Evolutionary conservation across 1,140 invertebrate species (phyloP), one percentile per base, ranked within the genome.

Genomic region (Penaeus chinensis): DNA sequence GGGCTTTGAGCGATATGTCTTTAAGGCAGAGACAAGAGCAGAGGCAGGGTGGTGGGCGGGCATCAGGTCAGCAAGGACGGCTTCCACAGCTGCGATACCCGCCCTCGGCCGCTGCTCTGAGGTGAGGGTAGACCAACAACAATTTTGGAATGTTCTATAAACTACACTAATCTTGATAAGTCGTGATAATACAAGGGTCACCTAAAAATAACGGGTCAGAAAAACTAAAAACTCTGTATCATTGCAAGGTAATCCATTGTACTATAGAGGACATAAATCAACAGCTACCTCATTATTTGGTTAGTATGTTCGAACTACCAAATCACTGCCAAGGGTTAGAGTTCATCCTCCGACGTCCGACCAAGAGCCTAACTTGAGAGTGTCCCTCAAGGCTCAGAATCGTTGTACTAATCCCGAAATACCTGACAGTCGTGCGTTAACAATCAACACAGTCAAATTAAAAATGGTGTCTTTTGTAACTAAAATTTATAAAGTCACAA

Each of bases 91-190:
- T 11, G 32, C 65, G 32, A 77, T 79, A 63, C 79, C 37, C 65
- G 32, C 74, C 69, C 71, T 83, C 60, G 65, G 32, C 74, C 79
- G 54, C 80, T 83, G 80, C 78, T 65, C 47, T 42, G 74, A 78
- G n/a, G 77, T 80, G 74, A 88, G 80, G 82, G 87, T 71, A 88
- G 82, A 88, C 82, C 61, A 74, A 88, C 74, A 80, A 74, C 82
- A 88, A 88, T 88, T 86, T 88, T 88, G 87, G 87, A 88, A 88
- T 88, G 87, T 88, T 88, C 87, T 88, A 88, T 69, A 69, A 42
- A 79, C 82, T 84, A 84, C 82, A 81, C 82, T 88, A 88, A 87
- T 87, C 80, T 83, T 87, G 60, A 65, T 61, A 76, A 79, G 60
- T 60, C 22, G 60, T 84, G 60, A 88, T 80, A 84, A 88, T 63